Evolutionary conservation across 2,113 vertebrate species (phyloP).

Genomic region (Percopsis transmontana): DNA sequence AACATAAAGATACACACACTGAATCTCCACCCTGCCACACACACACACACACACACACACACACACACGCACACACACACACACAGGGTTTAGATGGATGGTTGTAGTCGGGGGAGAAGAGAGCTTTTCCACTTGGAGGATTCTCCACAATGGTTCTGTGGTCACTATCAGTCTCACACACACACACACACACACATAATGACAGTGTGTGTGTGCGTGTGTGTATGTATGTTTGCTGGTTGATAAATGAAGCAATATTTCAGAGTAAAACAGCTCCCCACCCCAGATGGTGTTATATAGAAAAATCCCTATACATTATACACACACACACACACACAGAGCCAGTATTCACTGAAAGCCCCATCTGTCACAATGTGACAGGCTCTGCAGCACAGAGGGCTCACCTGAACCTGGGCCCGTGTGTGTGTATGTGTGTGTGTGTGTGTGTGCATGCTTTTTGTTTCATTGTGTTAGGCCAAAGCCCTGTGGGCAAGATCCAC

Average conservation of each 20-base stretch:
- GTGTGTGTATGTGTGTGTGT: too few relatives aligned
- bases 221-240: conserved; percentile 29
- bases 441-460: conserved; percentile 1
- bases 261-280: conserved; percentile 60
- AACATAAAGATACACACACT: conserved; percentile 10
- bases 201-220: not conserved
- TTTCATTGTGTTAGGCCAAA: conserved; percentile 50
- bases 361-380: conserved; percentile 54
- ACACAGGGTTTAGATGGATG: conserved; percentile 48
- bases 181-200: conserved; percentile 15
- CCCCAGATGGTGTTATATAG: conserved; percentile 55
- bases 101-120: conserved; percentile 51
- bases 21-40: not conserved
- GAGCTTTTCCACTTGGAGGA: conserved; percentile 66
- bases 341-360: conserved; percentile 36
- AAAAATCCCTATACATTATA: conserved; percentile 48
- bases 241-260: conserved; percentile 75
- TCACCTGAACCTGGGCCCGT: conserved; percentile 43
- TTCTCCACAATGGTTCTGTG: conserved; percentile 67
- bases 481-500: conserved; percentile 30
- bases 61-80: conserved; percentile 13
- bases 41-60: conserved; percentile 24
- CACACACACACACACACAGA: conserved; percentile 19
- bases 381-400: conserved; percentile 53
- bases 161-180: conserved; percentile 51